phyloP scores from a whole-genome alignment of 2,113 vertebrate genomes.

The Setophaga kirtlandii region DNA sequence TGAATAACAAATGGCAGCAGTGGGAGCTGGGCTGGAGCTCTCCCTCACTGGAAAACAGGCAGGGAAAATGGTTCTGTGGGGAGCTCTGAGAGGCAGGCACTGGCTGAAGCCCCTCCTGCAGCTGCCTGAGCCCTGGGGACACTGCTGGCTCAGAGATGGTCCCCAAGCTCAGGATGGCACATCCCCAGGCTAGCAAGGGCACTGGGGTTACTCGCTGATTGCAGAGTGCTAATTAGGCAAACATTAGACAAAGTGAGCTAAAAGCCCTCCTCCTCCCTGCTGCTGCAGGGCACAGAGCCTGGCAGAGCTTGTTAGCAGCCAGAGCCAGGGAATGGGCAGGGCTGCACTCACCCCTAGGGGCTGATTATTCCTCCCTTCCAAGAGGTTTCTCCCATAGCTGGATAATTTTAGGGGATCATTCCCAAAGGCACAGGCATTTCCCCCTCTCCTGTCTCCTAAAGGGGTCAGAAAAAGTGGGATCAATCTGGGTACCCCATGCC shows the following conservation, averaged over 20 bases:
- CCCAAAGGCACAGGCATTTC: neutral
- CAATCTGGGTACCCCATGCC: rapidly evolving
- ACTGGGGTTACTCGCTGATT: neutral
- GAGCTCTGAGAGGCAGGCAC: neutral
- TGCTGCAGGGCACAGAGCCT: neutral
- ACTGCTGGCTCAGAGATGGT: neutral
- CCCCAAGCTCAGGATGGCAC: neutral
- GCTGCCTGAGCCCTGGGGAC: neutral
- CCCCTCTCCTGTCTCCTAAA: neutral
- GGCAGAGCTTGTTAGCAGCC: conserved; percentile 26
- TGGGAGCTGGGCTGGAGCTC: neutral
- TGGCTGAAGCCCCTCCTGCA: neutral
- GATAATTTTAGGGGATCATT: conserved; percentile 30
- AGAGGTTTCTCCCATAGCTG: conserved; percentile 35
- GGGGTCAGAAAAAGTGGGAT: neutral
- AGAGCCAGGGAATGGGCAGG: neutral
- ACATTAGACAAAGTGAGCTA: neutral
- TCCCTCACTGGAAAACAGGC: neutral
- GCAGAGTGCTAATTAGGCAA: conserved; percentile 48
- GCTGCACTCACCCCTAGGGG: neutral
- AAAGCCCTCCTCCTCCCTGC: neutral
- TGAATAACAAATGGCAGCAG: conserved; percentile 27
- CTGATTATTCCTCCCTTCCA: conserved; percentile 23
- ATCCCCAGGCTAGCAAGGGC: neutral
- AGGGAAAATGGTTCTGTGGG: neutral